Percentiles rank a stretch among this genome's conserved stretches.
These are phyloP conservation scores for Petrocephalus zakoni DNA, from an alignment of 2,113 vertebrate species.

Conservation along the genomic window DNA sequence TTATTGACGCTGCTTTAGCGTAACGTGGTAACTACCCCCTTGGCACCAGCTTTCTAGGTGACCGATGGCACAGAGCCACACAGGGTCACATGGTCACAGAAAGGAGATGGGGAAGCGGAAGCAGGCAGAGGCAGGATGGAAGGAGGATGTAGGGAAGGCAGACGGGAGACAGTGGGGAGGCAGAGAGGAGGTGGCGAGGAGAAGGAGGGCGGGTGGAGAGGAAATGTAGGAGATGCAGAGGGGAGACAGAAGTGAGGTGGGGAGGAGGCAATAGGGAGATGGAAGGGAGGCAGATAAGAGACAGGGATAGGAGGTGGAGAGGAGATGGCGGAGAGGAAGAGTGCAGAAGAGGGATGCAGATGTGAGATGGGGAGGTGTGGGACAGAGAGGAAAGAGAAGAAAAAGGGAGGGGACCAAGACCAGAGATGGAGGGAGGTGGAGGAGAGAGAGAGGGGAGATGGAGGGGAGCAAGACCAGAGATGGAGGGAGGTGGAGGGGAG, in stretches of 20 bases:
- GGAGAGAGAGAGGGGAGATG: no score
- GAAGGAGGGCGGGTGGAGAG: not conserved
- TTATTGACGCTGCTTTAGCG: not conserved
- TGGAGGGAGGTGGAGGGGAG: no score
- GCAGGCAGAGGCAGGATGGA: not conserved
- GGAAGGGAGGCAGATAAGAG: not conserved
- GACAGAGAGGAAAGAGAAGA: no score
- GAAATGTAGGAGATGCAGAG: not conserved
- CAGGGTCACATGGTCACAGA: not conserved
- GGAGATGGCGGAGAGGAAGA: no score
- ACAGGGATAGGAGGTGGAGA: not conserved
- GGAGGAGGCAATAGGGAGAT: not conserved
- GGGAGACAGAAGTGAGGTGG: not conserved
- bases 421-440: no score
- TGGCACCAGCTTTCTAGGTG: not conserved
- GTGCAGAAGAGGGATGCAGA: no score
- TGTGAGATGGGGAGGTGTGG: no score
- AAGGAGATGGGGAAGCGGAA: not conserved
- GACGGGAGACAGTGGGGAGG: not conserved
- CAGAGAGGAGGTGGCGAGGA: not conserved
- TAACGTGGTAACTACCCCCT: not conserved
- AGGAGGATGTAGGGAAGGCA: not conserved
- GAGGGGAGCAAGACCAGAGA: no score
- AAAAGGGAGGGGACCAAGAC: no score
- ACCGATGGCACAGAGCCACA: not conserved